Base-by-base conservation (phyloP, 2,888 invertebrate genomes). In the Xestoiulus laeticollis region DNA sequence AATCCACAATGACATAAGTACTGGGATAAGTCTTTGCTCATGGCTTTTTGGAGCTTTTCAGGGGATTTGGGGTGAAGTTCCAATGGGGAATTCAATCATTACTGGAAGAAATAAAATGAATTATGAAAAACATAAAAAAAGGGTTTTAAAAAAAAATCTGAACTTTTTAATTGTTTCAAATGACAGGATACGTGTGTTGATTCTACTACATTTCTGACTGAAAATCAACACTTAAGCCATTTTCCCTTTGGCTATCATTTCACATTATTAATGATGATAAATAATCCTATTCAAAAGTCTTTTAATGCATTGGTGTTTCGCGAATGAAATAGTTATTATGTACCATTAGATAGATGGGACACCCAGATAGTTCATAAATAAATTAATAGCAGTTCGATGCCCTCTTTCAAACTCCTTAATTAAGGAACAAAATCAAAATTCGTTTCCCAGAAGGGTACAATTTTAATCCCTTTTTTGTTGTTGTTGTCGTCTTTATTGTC, bases 391-490 rank as follows among this genome's bases (percentile, higher is more conserved):
- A 30, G 78, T 26, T 78, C 78, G 78, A 78, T 78, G 78, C 78
- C 78, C 78, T 78, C 78, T 32, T 30, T 30, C 30, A 78, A 78
- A 78, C 78, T 78, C 78, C 30, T 78, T 78, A 78, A 78, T 78
- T 78, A 78, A 26, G 78, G 78, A 78, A 78, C 78, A 78, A 78
- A 78, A 78, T 78, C 78, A 78, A 30, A 78, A 78, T 78, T 30
- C 78, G 78, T 32, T 78, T 78, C 78, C 78, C 78, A 78, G 78
- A 78, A 30, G 78, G 78, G 30, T 78, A 78, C 38, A 78, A 78
- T 78, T 78, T 78, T 78, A 78, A 78, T 78, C 78, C 78, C 78
- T 30, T 78, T 78, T 78, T 78, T 32, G 78, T 30, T 78, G 78
- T 30, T 78, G 78, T 78, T 5, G 78, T 78, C 78, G 78, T 78